Conservation (phyloP, 2,113 vertebrate species). For the Carollia perspicillata region DNA sequence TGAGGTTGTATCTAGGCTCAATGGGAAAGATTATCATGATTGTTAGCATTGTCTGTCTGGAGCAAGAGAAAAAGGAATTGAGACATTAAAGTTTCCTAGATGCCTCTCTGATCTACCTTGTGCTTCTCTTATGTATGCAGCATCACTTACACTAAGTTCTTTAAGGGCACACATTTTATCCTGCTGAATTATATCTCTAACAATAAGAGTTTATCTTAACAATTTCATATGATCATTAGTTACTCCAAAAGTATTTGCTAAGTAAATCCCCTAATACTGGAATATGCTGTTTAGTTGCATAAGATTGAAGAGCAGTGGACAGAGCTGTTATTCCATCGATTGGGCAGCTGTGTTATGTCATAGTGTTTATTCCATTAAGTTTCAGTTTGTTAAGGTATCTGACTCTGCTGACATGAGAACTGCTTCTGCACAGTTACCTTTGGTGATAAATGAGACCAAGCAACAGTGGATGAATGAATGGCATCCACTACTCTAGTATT, state of each 20-base stretch:
- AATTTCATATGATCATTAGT: neutral
- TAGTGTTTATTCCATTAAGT: neutral
- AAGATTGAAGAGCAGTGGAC: neutral
- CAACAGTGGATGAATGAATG: neutral
- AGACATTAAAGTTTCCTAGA: neutral
- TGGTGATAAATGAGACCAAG: slow-evolving; percentile 37
- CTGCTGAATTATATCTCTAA: neutral
- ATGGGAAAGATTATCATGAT: neutral
- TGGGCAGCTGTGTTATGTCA: neutral
- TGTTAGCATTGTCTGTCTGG: neutral
- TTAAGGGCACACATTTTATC: neutral
- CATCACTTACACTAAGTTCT: neutral
- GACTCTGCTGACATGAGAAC: neutral
- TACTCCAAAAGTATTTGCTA: neutral
- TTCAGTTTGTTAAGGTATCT: neutral
- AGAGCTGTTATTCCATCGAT: neutral
- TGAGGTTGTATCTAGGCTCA: neutral
- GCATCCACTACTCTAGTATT: neutral
- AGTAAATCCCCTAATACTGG: neutral
- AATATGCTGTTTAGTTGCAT: neutral
- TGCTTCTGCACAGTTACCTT: neutral
- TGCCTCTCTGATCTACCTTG: neutral
- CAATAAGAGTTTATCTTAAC: neutral
- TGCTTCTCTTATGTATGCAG: neutral
- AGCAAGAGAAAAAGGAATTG: neutral